These are phyloP conservation scores for Drosophila parthenogenetica DNA, from an alignment of 2,888 invertebrate genomes.

Conservation along the genomic window DNA sequence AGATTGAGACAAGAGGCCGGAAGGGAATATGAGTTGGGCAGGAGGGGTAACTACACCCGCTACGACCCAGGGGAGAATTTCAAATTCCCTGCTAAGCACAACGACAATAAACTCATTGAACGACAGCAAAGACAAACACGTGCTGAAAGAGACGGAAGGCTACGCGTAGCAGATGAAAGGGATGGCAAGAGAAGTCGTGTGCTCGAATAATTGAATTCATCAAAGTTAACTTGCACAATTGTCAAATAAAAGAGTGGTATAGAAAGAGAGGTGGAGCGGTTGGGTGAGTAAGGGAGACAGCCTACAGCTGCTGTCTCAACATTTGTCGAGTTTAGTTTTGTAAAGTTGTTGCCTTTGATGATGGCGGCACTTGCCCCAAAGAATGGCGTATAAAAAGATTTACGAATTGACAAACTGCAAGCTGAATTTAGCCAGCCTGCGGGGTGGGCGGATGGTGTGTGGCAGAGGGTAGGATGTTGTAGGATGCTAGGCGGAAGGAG, in stretches of 20 bases:
- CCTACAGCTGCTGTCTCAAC: slow-evolving; percentile 50
- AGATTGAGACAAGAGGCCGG: slow-evolving; percentile 60
- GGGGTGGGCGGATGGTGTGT: not conserved
- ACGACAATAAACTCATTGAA: slow-evolving; percentile 74
- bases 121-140: slow-evolving; percentile 67
- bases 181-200: slow-evolving; percentile 47
- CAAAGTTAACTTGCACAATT: slow-evolving; percentile 81
- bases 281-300: slow-evolving; percentile 3
- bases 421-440: slow-evolving; percentile 49
- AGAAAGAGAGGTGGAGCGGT: not conserved
- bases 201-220: slow-evolving; percentile 78
- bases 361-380: slow-evolving; percentile 53
- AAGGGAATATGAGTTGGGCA: not conserved
- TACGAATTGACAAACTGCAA: slow-evolving; percentile 80
- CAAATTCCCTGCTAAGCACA: slow-evolving; percentile 70
- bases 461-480: not conserved
- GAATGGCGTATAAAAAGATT: slow-evolving; percentile 73
- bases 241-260: slow-evolving; percentile 43
- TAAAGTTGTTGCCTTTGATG: slow-evolving; percentile 76
- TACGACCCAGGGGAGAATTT: slow-evolving; percentile 56
- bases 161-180: slow-evolving; percentile 18
- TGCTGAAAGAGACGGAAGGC: slow-evolving; percentile 34
- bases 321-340: slow-evolving; percentile 68
- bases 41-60: not conserved
- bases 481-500: slow-evolving; percentile 5